These are phyloP conservation scores for Mastomys coucha DNA, from an alignment of 2,113 vertebrate species.

Conservation along the genomic window DNA sequence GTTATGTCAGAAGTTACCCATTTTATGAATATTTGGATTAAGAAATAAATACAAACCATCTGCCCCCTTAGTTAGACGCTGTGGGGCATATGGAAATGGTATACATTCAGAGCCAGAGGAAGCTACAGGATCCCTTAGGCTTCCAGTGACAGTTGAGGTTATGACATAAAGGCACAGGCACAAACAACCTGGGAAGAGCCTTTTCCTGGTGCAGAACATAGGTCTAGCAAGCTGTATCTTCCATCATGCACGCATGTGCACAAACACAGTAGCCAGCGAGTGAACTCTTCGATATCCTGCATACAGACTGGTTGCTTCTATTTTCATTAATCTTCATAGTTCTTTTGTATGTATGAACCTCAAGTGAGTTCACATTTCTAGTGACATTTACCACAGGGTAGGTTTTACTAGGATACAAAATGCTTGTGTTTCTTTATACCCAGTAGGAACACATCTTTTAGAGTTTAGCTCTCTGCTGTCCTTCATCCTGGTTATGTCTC, in stretches of 20 bases:
- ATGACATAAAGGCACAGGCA: background rate
- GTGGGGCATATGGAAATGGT: background rate
- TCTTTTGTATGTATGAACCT: background rate
- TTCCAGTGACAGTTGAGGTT: background rate
- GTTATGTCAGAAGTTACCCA: background rate
- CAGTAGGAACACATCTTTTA: background rate
- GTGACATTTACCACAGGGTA: background rate
- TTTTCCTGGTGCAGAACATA: background rate
- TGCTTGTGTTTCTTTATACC: background rate
- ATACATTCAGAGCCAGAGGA: background rate
- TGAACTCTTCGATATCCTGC: background rate
- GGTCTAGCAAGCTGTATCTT: background rate
- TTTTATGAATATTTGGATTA: conserved; percentile 30
- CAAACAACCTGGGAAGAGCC: background rate
- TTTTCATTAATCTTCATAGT: background rate
- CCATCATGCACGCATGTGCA: background rate
- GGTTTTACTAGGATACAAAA: background rate
- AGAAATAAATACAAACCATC: conserved; percentile 23
- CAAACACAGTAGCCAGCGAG: background rate
- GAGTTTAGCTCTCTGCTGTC: rapidly evolving
- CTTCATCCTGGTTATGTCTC: background rate
- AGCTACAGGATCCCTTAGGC: background rate
- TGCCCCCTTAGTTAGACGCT: conserved; percentile 40
- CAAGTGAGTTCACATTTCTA: background rate
- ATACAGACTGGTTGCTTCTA: background rate